Conservation (phyloP, 2,113 vertebrate genomes). For the Fukomys damarensis region DNA sequence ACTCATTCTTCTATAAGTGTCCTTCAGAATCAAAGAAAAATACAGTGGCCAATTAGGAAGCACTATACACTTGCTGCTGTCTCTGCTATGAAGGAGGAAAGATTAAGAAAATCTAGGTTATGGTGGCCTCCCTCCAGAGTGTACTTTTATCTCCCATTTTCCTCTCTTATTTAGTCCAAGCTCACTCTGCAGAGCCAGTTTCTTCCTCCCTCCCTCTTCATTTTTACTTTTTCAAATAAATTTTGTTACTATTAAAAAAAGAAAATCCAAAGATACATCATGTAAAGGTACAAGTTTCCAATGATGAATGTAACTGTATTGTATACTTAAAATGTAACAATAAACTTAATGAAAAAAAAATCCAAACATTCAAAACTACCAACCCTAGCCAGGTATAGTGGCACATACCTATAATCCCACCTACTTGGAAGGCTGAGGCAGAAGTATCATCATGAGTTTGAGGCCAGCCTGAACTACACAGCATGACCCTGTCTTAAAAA, state of each 20-base stretch:
- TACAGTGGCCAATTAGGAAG: neutral
- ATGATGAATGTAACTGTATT: too few relatives aligned
- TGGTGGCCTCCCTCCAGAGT: neutral
- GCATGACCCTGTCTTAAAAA: neutral
- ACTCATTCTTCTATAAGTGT: constrained; percentile 21
- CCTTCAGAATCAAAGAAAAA: constrained; percentile 55
- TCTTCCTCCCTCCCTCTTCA: neutral
- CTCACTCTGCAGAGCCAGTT: neutral
- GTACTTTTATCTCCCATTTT: neutral
- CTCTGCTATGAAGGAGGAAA: constrained; percentile 1
- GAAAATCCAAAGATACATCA: too few relatives aligned
- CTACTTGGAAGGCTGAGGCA: neutral
- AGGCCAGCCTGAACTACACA: neutral
- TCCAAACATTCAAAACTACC: constrained; percentile 2
- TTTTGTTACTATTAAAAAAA: neutral
- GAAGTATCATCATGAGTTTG: neutral
- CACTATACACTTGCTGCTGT: neutral
- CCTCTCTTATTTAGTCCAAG: neutral
- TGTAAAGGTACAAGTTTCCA: too few relatives aligned
- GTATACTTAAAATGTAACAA: too few relatives aligned
- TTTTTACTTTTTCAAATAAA: neutral
- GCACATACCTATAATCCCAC: neutral
- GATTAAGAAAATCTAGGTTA: constrained; percentile 40
- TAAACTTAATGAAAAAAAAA: too few relatives aligned
- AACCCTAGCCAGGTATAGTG: neutral